Base-by-base conservation (phyloP, 2,888 invertebrate species). In the Encarsia formosa region DNA sequence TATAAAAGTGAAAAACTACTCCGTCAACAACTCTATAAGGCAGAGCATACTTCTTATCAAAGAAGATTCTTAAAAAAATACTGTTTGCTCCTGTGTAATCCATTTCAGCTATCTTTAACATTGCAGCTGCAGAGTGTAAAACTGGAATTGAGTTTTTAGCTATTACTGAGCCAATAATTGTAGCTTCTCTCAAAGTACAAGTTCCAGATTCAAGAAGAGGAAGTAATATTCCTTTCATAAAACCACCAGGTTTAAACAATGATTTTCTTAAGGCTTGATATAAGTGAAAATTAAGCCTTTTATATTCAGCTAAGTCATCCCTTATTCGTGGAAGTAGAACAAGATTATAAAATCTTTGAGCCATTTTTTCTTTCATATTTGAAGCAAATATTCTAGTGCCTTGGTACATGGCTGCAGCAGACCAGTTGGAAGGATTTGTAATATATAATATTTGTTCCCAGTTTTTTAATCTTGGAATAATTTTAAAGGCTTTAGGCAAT, bases 21-120 rank as follows among this genome's bases (percentile, higher is more conserved):
- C 91, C 91, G 78, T 99, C 98, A 5, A 98, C 84, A 2, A 96
- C 98, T 64, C 91, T 81, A 73, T 90, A 97, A 0, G 98, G 98
- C 49, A 99, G 78, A 0, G 97, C 95, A 78, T 99, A 99, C 71
- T 97, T 95, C 75, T 99, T 99, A 70, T 98, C 96, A 58, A 99
- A 84, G 54, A 99, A 85, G 69, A 93, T 88, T 55, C 95, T 79
- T 49, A 99, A 79, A 69, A 99, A 94, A 66, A 98, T 91, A 26
- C 95, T 96, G 74, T 90, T 96, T 0, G 97, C 92, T 2, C 98
- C 98, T 20, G 87, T 89, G 69, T 96, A 97, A 64, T 91, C 92
- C 96, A 98, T 96, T 78, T 96, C 95, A 35, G 96, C 95, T 52
- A 99, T 91, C 78, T 94, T 92, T 23, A 96, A 76, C 68, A 99